Evolutionary conservation across 2,113 vertebrate species (phyloP).

Genomic region (human (Homo sapiens)): GRCh38 chr2:200370001-200370500

Average conservation of each 20-base stretch:
- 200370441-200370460: background rate
- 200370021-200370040: background rate
- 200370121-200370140: background rate
- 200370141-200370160: background rate
- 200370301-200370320: background rate
- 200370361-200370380: background rate
- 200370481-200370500: background rate
- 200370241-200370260: background rate
- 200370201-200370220: background rate
- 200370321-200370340: background rate
- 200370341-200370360: background rate
- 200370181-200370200: background rate
- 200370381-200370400: background rate
- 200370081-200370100: background rate
- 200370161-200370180: background rate
- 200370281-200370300: background rate
- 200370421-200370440: background rate
- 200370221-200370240: background rate
- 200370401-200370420: background rate
- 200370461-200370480: background rate
- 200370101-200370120: background rate
- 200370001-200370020: background rate
- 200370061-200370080: background rate
- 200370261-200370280: background rate
- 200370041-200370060: background rate